Evolutionary conservation across 2,113 vertebrate genomes (phyloP).

Genomic region (Axis porcinus): DNA sequence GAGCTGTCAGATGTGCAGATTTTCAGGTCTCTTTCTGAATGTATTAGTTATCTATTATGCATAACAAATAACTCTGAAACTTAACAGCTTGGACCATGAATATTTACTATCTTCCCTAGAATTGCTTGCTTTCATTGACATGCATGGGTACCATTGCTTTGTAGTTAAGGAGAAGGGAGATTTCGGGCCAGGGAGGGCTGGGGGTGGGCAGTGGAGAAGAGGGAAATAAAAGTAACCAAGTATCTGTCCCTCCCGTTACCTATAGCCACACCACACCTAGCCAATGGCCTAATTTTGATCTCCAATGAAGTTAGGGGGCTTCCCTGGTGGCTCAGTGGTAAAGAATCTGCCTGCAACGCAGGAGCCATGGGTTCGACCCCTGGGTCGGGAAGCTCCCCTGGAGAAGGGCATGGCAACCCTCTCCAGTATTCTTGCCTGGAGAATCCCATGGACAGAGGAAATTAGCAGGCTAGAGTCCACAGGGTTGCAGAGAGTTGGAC

Average conservation of each 20-base stretch:
- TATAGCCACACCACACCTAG: not conserved
- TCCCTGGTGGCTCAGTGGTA: not conserved
- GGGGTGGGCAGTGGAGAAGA: not conserved
- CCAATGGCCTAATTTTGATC: not conserved
- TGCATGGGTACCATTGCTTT: not conserved
- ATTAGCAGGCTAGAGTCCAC: not conserved
- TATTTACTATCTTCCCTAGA: not conserved
- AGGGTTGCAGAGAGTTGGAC: not conserved
- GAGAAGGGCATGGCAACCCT: not conserved
- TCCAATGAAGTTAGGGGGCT: not conserved
- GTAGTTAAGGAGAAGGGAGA: not conserved
- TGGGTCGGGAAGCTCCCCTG: not conserved
- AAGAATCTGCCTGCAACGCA: not conserved
- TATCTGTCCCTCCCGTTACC: not conserved
- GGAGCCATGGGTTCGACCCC: not conserved
- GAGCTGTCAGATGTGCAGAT: not conserved
- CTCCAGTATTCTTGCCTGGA: not conserved
- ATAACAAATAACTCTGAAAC: not conserved
- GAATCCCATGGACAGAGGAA: not conserved
- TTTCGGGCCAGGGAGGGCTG: not conserved
- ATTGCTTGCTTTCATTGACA: not conserved
- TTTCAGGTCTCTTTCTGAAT: not conserved
- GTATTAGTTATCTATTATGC: not conserved
- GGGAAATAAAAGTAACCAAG: not conserved
- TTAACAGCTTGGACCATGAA: not conserved